Conservation (phyloP, 2,888 invertebrate genomes). For the Caenorhabditis macrosperma region DNA sequence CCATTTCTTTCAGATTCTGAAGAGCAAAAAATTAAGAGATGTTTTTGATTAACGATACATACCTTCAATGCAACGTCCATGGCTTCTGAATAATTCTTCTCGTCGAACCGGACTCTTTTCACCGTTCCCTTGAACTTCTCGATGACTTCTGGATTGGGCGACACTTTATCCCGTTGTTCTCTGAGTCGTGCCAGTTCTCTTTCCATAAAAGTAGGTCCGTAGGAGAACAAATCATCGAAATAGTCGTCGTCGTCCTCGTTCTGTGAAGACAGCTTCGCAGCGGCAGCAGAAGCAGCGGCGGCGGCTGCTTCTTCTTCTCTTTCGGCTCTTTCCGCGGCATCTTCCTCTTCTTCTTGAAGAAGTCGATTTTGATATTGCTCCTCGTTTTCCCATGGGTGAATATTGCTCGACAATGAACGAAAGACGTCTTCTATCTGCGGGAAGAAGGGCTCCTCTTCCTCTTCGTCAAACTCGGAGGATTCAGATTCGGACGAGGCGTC, state of each 20-base stretch:
- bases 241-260: conserved; percentile 1
- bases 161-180: background rate
- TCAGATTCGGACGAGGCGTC: background rate
- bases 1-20: conserved; percentile 2
- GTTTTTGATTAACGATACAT: background rate
- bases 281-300: background rate
- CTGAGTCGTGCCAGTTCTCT: conserved; percentile 1
- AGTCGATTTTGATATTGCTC: conserved; percentile 12
- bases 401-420: background rate
- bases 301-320: background rate
- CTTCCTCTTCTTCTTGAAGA: conserved; percentile 4
- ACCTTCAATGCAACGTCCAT: conserved; percentile 13
- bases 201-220: conserved; percentile 14
- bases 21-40: background rate
- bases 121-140: background rate
- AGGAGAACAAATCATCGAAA: background rate
- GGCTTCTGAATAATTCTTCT: background rate
- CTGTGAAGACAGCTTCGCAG: too few relatives aligned
- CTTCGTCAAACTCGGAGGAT: background rate
- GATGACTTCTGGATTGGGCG: background rate
- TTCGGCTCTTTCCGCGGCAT: background rate
- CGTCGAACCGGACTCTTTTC: conserved; percentile 18
- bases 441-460: conserved; percentile 14
- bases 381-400: conserved; percentile 35
- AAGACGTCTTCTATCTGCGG: background rate